Evolutionary conservation across 2,113 vertebrate genomes (phyloP), one percentile per base, ranked within the genome.

Genomic region (Oreochromis spilurus): DNA sequence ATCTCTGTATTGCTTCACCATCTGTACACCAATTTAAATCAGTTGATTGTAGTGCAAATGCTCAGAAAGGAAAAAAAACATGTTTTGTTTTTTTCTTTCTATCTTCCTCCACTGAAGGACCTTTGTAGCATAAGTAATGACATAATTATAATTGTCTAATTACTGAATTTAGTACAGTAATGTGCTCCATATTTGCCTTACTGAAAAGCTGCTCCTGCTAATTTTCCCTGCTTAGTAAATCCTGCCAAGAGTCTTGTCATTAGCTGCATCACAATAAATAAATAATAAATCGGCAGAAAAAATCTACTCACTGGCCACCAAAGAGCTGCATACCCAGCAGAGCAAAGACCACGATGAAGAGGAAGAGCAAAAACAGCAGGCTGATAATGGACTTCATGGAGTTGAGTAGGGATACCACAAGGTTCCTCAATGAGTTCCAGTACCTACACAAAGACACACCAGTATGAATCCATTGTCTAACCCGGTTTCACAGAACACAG

Each of bases 371-470:
- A 95, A 99, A 99, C 12, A 99, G 95, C 78, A 99, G 95, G 92
- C 98, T 99, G 96, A 99, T 97, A 93, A 99, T 99, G 79, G 98
- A 99, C 88, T 99, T 99, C 98, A 99, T 99, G 82, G 98, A 99
- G 94, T 98, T 99, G 38, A 99, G 97, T 93, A 99, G 92, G 31
- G 98, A 99, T 1, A 99, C 98, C 82, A 99, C 98, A 91, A 99
- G 93, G 79, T 99, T 99, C 90, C 98, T 95, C 91, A 99, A 78
- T 79, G 98, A 99, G 91, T 98, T 99, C 98, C 98, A 99, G 93
- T 99, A 99, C 95, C 98, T 99, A 11, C 9, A 62, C 21, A 91
- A 31, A 90, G 21, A 92, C 4, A 89, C 3, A 75, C 16, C 48
- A 21, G 7, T 31, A 34, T n/a, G 14, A 16, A 17, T 52, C 54